Evolutionary conservation across 2,113 vertebrate species (phyloP).

Genomic region (Acinonyx jubatus): DNA sequence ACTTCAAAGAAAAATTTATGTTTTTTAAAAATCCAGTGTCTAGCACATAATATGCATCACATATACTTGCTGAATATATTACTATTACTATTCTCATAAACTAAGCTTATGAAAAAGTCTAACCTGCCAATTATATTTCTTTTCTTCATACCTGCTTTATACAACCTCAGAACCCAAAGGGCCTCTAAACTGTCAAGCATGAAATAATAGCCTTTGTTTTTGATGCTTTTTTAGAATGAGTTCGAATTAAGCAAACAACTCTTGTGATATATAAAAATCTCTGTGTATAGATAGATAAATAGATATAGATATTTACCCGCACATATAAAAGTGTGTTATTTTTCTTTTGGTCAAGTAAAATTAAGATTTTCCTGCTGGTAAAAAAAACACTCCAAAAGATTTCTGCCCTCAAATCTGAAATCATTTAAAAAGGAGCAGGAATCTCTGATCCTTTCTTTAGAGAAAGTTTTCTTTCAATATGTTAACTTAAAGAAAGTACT

Average conservation of each 20-base stretch:
- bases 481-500: background rate
- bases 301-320: background rate
- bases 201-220: background rate
- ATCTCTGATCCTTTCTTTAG: background rate
- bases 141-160: background rate
- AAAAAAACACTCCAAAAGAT: slow-evolving; percentile 17
- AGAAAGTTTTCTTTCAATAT: background rate
- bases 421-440: background rate
- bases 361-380: background rate
- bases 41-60: background rate
- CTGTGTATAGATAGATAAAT: background rate
- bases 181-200: background rate
- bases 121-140: background rate
- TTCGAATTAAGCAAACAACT: background rate
- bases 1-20: background rate
- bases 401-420: background rate
- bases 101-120: background rate
- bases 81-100: background rate
- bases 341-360: slow-evolving; percentile 23
- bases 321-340: background rate
- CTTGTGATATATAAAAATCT: background rate
- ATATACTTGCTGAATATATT: background rate
- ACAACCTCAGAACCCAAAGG: background rate
- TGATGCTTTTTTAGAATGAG: background rate
- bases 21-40: background rate